Percentiles rank a stretch among this genome's conserved stretches.
These are phyloP conservation scores for Cryptoblepharus egeriae DNA, from an alignment of 2,797 vertebrate genomes.

Conservation along the genomic window DNA sequence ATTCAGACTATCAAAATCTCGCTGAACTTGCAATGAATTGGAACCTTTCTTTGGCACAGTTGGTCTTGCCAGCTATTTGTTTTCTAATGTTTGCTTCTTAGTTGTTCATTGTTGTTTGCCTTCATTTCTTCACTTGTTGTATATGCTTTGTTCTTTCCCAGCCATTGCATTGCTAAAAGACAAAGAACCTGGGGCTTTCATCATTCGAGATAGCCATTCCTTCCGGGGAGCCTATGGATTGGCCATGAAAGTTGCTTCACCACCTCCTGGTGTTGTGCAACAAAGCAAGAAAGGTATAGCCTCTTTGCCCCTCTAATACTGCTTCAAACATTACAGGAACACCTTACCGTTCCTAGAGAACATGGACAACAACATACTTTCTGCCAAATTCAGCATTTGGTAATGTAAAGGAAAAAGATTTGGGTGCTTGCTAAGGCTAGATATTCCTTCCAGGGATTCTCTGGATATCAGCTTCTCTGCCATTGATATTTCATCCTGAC, in stretches of 20 bases:
- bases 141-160: conserved; percentile 56
- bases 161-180: conserved; percentile 93
- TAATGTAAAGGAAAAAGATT: not conserved
- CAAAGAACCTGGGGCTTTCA: conserved; percentile 94
- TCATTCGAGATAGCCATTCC: conserved; percentile 97
- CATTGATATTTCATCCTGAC: conserved; percentile 1
- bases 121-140: conserved; percentile 22
- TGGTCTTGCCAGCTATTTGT: not conserved
- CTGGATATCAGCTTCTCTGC: not conserved
- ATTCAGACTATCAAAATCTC: too few species aligned
- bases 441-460: not conserved
- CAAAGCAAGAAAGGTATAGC: conserved; percentile 94
- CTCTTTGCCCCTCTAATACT: not conserved
- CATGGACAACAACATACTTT: not conserved
- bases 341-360: not conserved
- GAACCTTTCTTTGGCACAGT: not conserved
- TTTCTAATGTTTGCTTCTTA: too few species aligned
- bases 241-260: conserved; percentile 97
- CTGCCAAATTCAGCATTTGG: not conserved
- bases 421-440: not conserved
- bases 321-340: too few species aligned
- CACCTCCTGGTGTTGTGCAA: conserved; percentile 87
- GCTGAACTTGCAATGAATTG: not conserved
- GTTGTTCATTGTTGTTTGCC: not conserved
- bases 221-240: conserved; percentile 96